A percentile compares a stretch with the other conserved stretches of the same genome.
Conservation (phyloP, 92 coral and sea anemone species). For the Parazoanthus swiftii region DNA sequence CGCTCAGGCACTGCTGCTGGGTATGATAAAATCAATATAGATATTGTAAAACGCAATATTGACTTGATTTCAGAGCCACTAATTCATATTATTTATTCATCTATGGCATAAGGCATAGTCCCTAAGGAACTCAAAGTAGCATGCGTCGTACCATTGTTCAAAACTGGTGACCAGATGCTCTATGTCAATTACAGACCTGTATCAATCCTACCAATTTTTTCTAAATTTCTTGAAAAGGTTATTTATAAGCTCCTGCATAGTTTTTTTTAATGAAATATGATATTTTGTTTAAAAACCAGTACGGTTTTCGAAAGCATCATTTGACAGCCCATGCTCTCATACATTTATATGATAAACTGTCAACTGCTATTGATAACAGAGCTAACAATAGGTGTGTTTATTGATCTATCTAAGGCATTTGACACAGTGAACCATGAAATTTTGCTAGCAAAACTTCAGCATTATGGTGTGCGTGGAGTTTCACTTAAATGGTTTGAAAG, state of each 20-base stretch:
- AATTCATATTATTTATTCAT: conserved; percentile 35
- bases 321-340: conserved; percentile 17
- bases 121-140: conserved; percentile 14
- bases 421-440: no score
- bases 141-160: not conserved
- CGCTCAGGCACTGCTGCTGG: conserved; percentile 48
- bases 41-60: conserved; percentile 42
- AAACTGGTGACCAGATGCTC: not conserved
- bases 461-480: no score
- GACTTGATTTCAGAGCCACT: conserved; percentile 39
- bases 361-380: conserved; percentile 49
- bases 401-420: not conserved
- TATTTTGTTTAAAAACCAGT: conserved; percentile 41
- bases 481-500: not conserved
- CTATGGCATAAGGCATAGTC: conserved; percentile 17
- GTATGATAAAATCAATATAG: conserved; percentile 47
- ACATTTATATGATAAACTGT: conserved; percentile 51
- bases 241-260: conserved; percentile 32
- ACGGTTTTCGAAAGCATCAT: no score
- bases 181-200: conserved; percentile 44
- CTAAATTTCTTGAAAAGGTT: not conserved
- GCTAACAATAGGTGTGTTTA: conserved; percentile 46
- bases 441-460: no score
- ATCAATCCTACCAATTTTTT: conserved; percentile 48
- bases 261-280: conserved; percentile 40